Evolutionary conservation across 2,113 vertebrate genomes (phyloP).

Genomic region (Gobius niger): DNA sequence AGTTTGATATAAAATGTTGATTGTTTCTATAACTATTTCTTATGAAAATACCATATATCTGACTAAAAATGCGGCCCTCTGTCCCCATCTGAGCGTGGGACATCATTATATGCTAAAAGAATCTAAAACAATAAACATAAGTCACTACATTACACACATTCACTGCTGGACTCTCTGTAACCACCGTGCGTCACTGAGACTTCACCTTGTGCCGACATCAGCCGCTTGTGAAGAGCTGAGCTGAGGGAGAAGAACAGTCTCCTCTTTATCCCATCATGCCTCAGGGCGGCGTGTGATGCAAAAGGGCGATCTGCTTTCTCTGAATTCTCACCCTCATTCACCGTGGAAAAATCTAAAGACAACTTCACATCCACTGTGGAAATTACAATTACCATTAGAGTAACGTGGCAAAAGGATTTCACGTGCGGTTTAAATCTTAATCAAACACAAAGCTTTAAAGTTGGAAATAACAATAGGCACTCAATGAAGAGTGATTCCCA

Average conservation of each 20-base stretch:
- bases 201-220: conserved; percentile 35
- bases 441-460: neutral
- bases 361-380: neutral
- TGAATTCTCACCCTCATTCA: conserved; percentile 23
- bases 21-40: no score
- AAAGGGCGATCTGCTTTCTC: conserved; percentile 47
- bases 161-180: neutral
- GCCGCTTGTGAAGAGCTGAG: conserved; percentile 37
- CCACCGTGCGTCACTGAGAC: neutral
- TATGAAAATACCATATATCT: no score
- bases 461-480: no score
- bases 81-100: neutral
- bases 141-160: neutral
- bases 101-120: neutral
- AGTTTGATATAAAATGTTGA: no score
- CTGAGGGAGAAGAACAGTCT: conserved; percentile 25
- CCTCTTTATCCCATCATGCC: conserved; percentile 16
- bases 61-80: no score
- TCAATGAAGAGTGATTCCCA: no score
- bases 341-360: neutral
- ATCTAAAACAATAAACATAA: neutral
- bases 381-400: neutral
- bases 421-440: neutral
- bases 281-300: conserved; percentile 7
- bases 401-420: neutral